Conservation (phyloP, 2,797 vertebrate genomes). For the Megalops cyprinoides region DNA sequence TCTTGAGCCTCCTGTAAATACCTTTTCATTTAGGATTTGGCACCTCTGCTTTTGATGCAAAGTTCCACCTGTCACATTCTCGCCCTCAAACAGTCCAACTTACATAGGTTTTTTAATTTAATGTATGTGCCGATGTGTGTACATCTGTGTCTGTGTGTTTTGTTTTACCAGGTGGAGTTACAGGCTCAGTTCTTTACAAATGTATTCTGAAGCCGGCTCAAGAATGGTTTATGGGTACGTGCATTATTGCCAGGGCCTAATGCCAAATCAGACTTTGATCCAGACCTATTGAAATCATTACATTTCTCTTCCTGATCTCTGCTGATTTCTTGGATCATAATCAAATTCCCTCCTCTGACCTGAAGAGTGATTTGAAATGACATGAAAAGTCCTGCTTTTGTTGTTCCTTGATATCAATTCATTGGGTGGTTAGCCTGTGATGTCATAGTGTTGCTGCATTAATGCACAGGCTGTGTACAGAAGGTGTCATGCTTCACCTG, state of each 20-base stretch:
- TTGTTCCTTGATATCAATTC: not conserved
- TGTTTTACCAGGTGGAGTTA: constrained; percentile 2
- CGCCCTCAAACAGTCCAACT: not conserved
- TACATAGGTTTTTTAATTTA: not conserved
- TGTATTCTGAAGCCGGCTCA: not conserved
- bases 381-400: not conserved
- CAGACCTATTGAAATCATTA: not conserved
- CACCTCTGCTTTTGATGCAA: not conserved
- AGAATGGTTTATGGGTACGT: constrained; percentile 5
- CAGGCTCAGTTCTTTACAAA: constrained; percentile 14
- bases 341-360: too few species aligned
- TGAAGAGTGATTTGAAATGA: not conserved
- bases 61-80: not conserved
- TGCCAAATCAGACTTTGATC: not conserved
- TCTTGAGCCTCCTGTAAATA: not conserved
- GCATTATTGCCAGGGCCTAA: not conserved
- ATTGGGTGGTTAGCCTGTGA: not conserved
- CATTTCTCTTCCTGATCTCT: not conserved
- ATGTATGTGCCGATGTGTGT: not conserved
- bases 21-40: not conserved
- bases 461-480: not conserved
- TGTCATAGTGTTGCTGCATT: not conserved
- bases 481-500: not conserved
- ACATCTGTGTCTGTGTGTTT: not conserved
- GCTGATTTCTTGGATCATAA: not conserved